Evolutionary conservation across 1,140 invertebrate species (phyloP), one percentile per base, ranked within the genome.

Genomic region (Drosophila paulistorum): DNA sequence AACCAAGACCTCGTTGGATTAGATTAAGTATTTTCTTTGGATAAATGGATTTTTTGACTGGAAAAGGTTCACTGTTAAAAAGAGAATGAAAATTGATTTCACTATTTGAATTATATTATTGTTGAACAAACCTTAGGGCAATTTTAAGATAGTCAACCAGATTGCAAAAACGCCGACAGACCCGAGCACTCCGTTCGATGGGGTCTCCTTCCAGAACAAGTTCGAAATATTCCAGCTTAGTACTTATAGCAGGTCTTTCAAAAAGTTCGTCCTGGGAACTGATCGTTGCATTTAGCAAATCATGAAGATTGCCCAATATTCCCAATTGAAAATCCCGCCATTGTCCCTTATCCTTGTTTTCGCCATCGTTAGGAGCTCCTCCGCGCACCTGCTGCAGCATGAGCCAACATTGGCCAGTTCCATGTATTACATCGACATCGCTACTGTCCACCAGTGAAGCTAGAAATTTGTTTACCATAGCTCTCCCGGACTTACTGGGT

Each of bases 341-440:
- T 74, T 74, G 66, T 1, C 26, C 48, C 14, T 59, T 70, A 9
- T 70, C 33, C n/a, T 70, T 66, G 5, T 23, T 42, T 23, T 10
- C 14, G 35, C 45, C 45, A 59, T 35, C 30, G 26, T 63, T 65
- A 3, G 14, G 61, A 0, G n/a, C n/a, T 45, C 58, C 58, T 1
- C 33, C 54, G 1, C 71, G 74, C 5, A 70, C 63, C 59, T 74
- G 74, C 51, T 77, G 74, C 14, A 77, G 37, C 30, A 66, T 37
- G 10, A 77, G 39, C 74, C 74, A 77, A 14, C 74, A 77, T 41
- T 63, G 51, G 4, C 74, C 71, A 13, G 71, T 66, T 35, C 63
- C 14, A 70, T 74, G 58, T 9, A 77, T 58, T n/a, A 77, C 41
- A 63, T 77, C 71, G 5, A 59, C n/a, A n/a, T 70, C n/a, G 3